phyloP scores from a whole-genome alignment of 35 echinoderm and acorn worm species.

The Nesometra sesokonis region DNA sequence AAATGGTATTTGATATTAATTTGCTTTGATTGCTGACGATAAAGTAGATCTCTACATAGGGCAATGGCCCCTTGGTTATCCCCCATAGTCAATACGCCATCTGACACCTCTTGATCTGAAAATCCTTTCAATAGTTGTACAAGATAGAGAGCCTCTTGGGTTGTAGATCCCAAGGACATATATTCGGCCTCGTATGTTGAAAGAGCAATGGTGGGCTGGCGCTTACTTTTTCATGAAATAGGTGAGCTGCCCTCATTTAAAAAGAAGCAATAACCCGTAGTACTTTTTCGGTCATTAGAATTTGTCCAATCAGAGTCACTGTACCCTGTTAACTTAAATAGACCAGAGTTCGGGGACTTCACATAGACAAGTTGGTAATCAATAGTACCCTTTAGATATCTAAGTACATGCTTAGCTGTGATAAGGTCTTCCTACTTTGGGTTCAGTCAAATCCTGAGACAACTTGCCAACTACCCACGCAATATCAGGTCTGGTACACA shows the following conservation, averaged over 20 bases:
- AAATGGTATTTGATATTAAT: slow-evolving; percentile 54
- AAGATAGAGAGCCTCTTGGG: slow-evolving; percentile 27
- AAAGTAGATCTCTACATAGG: slow-evolving; percentile 32
- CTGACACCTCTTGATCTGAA: neutral
- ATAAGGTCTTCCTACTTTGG: slow-evolving; percentile 5
- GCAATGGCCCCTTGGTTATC: slow-evolving; percentile 44
- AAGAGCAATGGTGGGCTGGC: neutral
- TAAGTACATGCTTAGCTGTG: slow-evolving; percentile 19
- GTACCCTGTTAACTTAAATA: neutral
- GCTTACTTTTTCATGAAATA: slow-evolving; percentile 12
- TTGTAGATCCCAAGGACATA: slow-evolving; percentile 33
- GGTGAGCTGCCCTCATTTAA: slow-evolving; percentile 9
- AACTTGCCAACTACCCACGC: neutral
- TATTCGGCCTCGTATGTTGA: slow-evolving; percentile 2
- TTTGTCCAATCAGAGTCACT: slow-evolving; percentile 29
- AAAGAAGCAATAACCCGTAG: slow-evolving; percentile 22
- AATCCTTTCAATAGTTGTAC: slow-evolving; percentile 12
- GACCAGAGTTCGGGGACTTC: neutral
- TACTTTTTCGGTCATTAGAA: slow-evolving; percentile 12
- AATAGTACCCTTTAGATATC: slow-evolving; percentile 25
- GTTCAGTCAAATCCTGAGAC: slow-evolving; percentile 16
- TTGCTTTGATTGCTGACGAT: slow-evolving; percentile 38
- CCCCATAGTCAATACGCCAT: neutral
- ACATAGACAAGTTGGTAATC: neutral
- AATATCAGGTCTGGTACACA: slow-evolving; percentile 14